phyloP scores from a whole-genome alignment of 1,140 invertebrate species.

The Drosophila bocqueti region DNA sequence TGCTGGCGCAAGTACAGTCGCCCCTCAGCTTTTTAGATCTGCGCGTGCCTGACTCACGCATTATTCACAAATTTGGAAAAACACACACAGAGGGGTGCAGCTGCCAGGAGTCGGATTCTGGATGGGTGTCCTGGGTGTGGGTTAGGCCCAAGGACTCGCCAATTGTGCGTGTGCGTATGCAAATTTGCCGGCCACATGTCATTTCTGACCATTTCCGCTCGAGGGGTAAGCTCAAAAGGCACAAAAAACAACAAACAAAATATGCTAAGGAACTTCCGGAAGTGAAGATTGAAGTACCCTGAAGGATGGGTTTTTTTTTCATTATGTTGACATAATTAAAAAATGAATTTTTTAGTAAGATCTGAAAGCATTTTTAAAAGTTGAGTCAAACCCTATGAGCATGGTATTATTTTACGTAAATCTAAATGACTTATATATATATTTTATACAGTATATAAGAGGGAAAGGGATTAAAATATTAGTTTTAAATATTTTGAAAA shows the following conservation, averaged over 20 bases:
- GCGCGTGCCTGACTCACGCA: conserved; percentile 70
- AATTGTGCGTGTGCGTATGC: conserved; percentile 76
- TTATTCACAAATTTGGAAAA: conserved; percentile 42
- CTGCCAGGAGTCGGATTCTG: conserved; percentile 43
- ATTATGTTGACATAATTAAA: not conserved
- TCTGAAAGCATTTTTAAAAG: not conserved
- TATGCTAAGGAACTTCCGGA: not conserved
- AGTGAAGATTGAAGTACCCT: conserved; percentile 3
- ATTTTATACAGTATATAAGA: not conserved
- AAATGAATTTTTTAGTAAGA: not conserved
- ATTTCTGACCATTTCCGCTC: conserved; percentile 78
- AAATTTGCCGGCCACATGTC: conserved; percentile 77
- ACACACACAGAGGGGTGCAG: conserved; percentile 26
- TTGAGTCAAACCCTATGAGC: too few species aligned
- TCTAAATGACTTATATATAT: not conserved
- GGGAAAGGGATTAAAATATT: not conserved
- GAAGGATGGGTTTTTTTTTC: too few species aligned
- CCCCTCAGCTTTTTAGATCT: conserved; percentile 66
- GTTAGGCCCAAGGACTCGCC: conserved; percentile 40
- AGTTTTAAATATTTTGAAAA: not conserved
- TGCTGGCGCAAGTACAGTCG: conserved; percentile 63
- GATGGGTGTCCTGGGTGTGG: conserved; percentile 12
- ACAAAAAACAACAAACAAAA: conserved; percentile 31
- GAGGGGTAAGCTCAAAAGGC: conserved; percentile 44
- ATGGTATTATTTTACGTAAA: not conserved